phyloP scores from a whole-genome alignment of 2,113 vertebrate species.

The Morone chrysops region DNA sequence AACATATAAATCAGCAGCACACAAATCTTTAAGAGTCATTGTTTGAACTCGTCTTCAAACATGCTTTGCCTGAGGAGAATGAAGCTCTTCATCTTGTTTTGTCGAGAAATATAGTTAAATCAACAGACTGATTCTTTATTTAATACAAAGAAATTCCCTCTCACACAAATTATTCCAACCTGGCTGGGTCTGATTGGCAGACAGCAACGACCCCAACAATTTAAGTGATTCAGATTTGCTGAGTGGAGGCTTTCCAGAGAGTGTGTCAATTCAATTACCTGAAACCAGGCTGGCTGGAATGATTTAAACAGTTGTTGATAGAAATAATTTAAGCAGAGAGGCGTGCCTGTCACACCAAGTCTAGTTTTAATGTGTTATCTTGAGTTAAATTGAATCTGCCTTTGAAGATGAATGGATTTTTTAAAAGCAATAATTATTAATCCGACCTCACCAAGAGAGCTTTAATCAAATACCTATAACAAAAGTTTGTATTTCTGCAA shows the following conservation, averaged over 20 bases:
- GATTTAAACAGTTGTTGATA: constrained; percentile 68
- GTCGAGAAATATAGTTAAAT: constrained; percentile 25
- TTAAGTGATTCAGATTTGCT: constrained; percentile 64
- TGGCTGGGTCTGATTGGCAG: constrained; percentile 45
- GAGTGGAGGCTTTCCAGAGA: constrained; percentile 55
- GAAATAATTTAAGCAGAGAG: constrained; percentile 60
- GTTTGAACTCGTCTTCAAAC: constrained; percentile 32
- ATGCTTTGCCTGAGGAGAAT: not conserved
- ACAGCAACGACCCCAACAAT: constrained; percentile 17
- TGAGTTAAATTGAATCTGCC: constrained; percentile 58
- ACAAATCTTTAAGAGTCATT: constrained; percentile 24
- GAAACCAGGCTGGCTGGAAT: constrained; percentile 51
- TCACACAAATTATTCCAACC: constrained; percentile 22
- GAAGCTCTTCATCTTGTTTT: not conserved
- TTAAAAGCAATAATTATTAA: constrained; percentile 42
- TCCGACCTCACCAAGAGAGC: constrained; percentile 11
- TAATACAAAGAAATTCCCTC: constrained; percentile 31
- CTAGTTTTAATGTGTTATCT: constrained; percentile 60
- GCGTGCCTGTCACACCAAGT: constrained; percentile 46
- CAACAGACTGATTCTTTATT: constrained; percentile 29
- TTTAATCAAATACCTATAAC: not conserved
- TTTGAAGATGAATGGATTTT: constrained; percentile 54
- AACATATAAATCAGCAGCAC: constrained; percentile 31
- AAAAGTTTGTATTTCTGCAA: not conserved
- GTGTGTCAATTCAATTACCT: constrained; percentile 55